Conservation (phyloP, 1,140 invertebrate genomes). For the Pogonomyrmex californicus region DNA sequence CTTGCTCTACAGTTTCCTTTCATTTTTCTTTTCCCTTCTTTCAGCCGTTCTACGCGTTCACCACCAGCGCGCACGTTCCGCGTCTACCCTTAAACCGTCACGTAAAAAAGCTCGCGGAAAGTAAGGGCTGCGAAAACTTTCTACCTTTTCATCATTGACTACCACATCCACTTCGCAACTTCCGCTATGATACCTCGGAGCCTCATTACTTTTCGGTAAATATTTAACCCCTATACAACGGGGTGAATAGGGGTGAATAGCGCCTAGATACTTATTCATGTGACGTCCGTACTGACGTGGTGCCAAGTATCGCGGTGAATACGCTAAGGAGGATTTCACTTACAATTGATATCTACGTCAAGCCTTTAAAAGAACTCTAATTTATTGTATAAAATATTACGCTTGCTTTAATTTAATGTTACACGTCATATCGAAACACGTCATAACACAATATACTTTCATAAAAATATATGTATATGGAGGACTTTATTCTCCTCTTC, state of each 20-base stretch:
- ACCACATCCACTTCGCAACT: slow-evolving; percentile 54
- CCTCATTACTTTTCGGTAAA: slow-evolving; percentile 80
- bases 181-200: slow-evolving; percentile 73
- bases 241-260: slow-evolving; percentile 16
- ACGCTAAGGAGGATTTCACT: background rate
- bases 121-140: slow-evolving; percentile 53
- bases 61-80: no score
- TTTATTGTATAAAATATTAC: background rate
- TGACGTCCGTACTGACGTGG: background rate
- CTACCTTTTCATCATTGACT: slow-evolving; percentile 73
- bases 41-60: background rate
- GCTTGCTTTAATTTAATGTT: background rate
- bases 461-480: background rate
- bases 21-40: slow-evolving; percentile 14
- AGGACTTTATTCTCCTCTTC: background rate
- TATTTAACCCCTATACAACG: slow-evolving; percentile 73
- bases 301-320: slow-evolving; percentile 18
- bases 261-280: slow-evolving; percentile 6
- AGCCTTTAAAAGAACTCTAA: background rate
- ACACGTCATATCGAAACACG: background rate
- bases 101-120: slow-evolving; percentile 34
- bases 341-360: background rate
- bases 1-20: slow-evolving; percentile 36
- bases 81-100: background rate
- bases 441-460: background rate